phyloP scores from a whole-genome alignment of 2,113 vertebrate genomes.

The Tachysurus fulvidraco region DNA sequence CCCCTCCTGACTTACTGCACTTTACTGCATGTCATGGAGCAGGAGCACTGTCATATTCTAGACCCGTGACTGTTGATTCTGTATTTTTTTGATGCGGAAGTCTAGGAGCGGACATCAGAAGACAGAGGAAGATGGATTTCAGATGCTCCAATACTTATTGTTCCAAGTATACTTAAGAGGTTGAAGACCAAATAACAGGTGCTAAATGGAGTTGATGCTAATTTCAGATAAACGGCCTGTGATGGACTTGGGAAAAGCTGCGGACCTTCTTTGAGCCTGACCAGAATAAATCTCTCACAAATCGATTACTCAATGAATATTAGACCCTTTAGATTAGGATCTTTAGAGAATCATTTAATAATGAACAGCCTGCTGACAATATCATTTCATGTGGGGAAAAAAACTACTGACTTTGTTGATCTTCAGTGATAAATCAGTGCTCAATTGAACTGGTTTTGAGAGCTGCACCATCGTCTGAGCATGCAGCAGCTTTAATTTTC shows the following conservation, averaged over 20 bases:
- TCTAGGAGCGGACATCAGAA: background rate
- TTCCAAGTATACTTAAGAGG: background rate
- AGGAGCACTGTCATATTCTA: constrained; percentile 61
- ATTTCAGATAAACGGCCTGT: constrained; percentile 39
- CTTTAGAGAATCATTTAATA: background rate
- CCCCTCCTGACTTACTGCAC: background rate
- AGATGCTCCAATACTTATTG: background rate
- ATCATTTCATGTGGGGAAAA: background rate
- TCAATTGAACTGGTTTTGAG: background rate
- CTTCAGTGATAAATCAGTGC: background rate
- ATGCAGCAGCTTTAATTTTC: background rate
- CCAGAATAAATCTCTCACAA: background rate
- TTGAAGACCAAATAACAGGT: background rate
- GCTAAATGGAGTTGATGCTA: constrained; percentile 27
- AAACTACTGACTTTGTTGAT: background rate
- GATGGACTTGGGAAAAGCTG: background rate
- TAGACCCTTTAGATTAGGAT: no score
- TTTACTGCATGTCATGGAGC: constrained; percentile 21
- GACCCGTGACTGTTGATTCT: constrained; percentile 17
- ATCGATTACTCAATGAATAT: background rate
- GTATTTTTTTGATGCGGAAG: background rate
- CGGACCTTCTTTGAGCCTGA: background rate
- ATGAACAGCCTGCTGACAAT: no score
- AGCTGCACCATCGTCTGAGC: constrained; percentile 3
- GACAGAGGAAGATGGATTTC: background rate